A percentile compares a stretch with the other conserved stretches of the same genome.
Conservation (phyloP, 2,888 invertebrate species). For the Rhingia rostrata region DNA sequence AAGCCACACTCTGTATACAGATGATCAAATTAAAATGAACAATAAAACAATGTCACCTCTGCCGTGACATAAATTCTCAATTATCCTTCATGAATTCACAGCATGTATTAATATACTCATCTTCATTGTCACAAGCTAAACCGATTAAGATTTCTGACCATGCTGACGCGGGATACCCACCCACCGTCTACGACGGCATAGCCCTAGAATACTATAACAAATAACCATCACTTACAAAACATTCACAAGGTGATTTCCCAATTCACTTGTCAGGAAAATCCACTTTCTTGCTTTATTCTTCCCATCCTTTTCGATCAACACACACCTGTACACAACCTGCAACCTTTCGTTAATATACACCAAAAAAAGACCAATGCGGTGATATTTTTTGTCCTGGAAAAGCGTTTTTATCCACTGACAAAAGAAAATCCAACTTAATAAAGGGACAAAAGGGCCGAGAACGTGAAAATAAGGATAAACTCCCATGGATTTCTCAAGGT, state of each 20-base stretch:
- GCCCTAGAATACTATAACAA: conserved; percentile 13
- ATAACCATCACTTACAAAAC: conserved; percentile 52
- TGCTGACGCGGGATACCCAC: background rate
- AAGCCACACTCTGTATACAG: no score
- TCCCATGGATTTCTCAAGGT: conserved; percentile 22
- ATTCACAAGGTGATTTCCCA: conserved; percentile 61
- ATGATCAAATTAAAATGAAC: conserved; percentile 4
- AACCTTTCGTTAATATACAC: conserved; percentile 1
- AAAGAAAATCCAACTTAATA: conserved; percentile 47
- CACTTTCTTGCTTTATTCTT: background rate
- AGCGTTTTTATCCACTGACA: background rate
- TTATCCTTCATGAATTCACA: background rate
- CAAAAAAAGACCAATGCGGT: no score
- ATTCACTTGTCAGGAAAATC: conserved; percentile 56
- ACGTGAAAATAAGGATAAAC: conserved; percentile 10
- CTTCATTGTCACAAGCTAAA: conserved; percentile 27
- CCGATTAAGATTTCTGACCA: conserved; percentile 32
- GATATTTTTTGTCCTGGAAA: no score
- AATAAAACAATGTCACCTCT: background rate
- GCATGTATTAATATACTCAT: background rate
- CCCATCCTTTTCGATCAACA: background rate
- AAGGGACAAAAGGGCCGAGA: conserved; percentile 28
- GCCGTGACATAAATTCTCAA: background rate
- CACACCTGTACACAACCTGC: conserved; percentile 6
- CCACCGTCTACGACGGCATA: no score